phyloP scores from a whole-genome alignment of 1,140 invertebrate species.

The Propsilocerus akamusi region DNA sequence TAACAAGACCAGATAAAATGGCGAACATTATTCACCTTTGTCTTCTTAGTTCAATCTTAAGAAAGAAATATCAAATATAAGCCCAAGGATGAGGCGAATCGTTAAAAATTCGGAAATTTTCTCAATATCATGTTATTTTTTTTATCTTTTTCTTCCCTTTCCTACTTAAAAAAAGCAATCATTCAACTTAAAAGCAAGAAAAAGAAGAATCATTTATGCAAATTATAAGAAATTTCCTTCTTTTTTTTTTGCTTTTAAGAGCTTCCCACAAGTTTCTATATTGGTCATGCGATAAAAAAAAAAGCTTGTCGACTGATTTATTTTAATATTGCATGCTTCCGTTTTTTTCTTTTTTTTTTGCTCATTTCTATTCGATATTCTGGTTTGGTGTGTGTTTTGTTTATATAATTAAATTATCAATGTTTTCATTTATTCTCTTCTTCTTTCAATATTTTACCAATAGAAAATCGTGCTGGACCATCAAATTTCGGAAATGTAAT shows the following conservation, averaged over 20 bases:
- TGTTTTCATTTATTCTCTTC: conserved; percentile 2
- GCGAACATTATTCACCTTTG: not conserved
- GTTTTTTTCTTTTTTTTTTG: not conserved
- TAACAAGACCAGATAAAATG: too few species aligned
- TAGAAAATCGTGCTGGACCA: conserved; percentile 71
- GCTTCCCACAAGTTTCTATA: too few species aligned
- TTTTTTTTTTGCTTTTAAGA: too few species aligned
- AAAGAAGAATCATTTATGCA: too few species aligned
- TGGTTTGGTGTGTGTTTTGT: not conserved
- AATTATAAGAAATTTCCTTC: too few species aligned
- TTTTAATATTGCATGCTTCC: not conserved
- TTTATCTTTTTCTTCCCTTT: conserved; percentile 7
- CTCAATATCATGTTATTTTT: not conserved
- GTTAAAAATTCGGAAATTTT: not conserved
- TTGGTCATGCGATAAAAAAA: not conserved
- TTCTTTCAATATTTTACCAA: conserved; percentile 9
- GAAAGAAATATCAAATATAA: not conserved
- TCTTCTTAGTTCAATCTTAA: not conserved
- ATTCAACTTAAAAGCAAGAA: too few species aligned
- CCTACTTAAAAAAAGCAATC: too few species aligned
- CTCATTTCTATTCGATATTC: not conserved
- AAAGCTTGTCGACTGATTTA: not conserved
- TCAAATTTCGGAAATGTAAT: conserved; percentile 79
- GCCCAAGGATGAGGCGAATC: not conserved
- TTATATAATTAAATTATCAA: not conserved